These are phyloP conservation scores for Stenchaetothrips biformis DNA, from an alignment of 2,888 invertebrate species.

Conservation along the genomic window DNA sequence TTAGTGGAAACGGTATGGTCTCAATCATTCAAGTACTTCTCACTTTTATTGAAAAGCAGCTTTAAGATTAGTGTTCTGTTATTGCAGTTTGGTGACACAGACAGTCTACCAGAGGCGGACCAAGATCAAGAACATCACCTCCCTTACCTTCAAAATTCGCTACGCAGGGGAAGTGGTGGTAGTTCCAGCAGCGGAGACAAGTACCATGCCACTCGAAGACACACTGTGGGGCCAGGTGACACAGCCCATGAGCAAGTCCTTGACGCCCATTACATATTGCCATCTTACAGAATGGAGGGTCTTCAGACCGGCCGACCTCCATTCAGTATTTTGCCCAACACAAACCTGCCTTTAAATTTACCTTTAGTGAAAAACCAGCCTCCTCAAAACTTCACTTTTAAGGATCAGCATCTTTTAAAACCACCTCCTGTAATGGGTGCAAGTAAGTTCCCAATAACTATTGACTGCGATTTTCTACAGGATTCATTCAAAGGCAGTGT, in stretches of 20 bases:
- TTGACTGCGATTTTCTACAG: background rate
- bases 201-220: slow-evolving; percentile 67
- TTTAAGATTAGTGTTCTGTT: slow-evolving; percentile 31
- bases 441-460: slow-evolving; percentile 50
- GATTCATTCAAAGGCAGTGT: background rate
- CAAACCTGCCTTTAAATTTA: slow-evolving; percentile 78
- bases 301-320: slow-evolving; percentile 41
- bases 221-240: slow-evolving; percentile 92
- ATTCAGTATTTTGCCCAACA: slow-evolving; percentile 62
- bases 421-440: slow-evolving; percentile 88
- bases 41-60: slow-evolving; percentile 16
- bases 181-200: slow-evolving; percentile 42
- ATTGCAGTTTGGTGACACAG: slow-evolving; percentile 53
- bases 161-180: background rate
- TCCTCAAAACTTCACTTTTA: slow-evolving; percentile 78
- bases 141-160: background rate
- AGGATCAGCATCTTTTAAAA: slow-evolving; percentile 88
- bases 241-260: slow-evolving; percentile 68
- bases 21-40: background rate
- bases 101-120: slow-evolving; percentile 38
- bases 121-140: slow-evolving; percentile 3
- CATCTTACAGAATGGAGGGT: slow-evolving; percentile 40
- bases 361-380: slow-evolving; percentile 79
- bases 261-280: slow-evolving; percentile 49
- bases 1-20: slow-evolving; percentile 56